Conservation (phyloP, 2,113 vertebrate genomes). For the Bubo bubo region DNA sequence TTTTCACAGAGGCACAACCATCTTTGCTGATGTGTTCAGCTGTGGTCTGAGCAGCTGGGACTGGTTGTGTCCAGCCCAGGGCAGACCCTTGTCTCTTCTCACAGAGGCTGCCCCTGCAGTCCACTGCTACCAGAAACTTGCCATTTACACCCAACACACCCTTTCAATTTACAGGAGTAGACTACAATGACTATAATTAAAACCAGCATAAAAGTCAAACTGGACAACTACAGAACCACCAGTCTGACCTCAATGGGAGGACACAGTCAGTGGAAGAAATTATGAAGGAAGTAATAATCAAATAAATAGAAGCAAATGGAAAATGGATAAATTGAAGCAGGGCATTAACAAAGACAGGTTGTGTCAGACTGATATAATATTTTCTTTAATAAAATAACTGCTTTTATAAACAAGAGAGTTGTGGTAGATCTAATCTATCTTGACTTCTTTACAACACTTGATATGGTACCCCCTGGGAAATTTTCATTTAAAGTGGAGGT, state of each 20-base stretch:
- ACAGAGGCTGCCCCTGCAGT: background rate
- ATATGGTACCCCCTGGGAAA: background rate
- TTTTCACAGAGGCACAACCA: background rate
- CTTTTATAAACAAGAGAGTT: background rate
- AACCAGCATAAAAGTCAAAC: background rate
- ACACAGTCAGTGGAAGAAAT: background rate
- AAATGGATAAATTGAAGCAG: background rate
- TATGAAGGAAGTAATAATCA: background rate
- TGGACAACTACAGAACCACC: background rate
- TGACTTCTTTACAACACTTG: background rate
- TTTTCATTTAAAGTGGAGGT: background rate
- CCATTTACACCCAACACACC: background rate
- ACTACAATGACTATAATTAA: background rate
- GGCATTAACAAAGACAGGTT: background rate
- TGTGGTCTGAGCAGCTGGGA: background rate
- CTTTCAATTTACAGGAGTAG: background rate
- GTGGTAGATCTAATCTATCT: background rate
- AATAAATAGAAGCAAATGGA: background rate
- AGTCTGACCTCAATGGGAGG: background rate
- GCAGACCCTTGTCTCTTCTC: background rate
- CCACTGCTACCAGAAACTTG: background rate
- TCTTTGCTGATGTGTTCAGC: background rate
- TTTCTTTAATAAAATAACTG: background rate
- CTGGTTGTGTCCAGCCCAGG: rapidly evolving
- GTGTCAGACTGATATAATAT: background rate